These are phyloP conservation scores for Therioaphis trifolii DNA, from an alignment of 2,888 invertebrate species.

Conservation along the genomic window DNA sequence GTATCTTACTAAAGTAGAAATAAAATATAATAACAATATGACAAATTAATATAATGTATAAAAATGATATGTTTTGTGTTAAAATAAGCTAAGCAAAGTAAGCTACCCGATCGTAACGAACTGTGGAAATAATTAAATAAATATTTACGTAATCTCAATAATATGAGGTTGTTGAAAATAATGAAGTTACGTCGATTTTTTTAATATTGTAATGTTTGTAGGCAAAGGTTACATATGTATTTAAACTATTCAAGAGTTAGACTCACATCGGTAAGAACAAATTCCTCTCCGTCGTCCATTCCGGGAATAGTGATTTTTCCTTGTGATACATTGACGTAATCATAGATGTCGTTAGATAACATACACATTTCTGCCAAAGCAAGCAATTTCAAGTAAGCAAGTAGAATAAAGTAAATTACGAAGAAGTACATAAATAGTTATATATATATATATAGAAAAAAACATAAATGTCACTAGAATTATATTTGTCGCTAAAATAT, in stretches of 20 bases:
- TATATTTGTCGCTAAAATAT: slow-evolving; percentile 16
- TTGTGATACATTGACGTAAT: slow-evolving; percentile 95
- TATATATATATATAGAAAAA: not conserved
- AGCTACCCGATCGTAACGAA: slow-evolving; percentile 29
- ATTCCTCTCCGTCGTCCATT: slow-evolving; percentile 96
- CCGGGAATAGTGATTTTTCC: slow-evolving; percentile 95
- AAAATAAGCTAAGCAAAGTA: slow-evolving; percentile 53
- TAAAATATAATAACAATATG: slow-evolving; percentile 28
- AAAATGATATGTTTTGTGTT: slow-evolving; percentile 12
- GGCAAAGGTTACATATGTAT: not conserved
- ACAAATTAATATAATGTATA: not conserved
- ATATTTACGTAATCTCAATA: too few relatives aligned
- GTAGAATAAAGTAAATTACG: slow-evolving; percentile 63
- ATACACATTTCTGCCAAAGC: slow-evolving; percentile 79
- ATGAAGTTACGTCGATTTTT: not conserved
- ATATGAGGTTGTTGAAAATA: too few relatives aligned
- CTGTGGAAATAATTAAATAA: not conserved
- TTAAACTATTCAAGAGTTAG: slow-evolving; percentile 58
- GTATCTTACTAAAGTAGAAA: slow-evolving; percentile 11
- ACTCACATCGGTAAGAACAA: slow-evolving; percentile 89
- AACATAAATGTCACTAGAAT: not conserved
- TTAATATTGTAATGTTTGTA: slow-evolving; percentile 7
- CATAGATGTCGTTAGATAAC: slow-evolving; percentile 88
- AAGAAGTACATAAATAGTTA: slow-evolving; percentile 21
- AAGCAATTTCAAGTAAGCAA: slow-evolving; percentile 66